Conservation (phyloP, 2,797 vertebrate genomes). For the Podarcis lilfordi region DNA sequence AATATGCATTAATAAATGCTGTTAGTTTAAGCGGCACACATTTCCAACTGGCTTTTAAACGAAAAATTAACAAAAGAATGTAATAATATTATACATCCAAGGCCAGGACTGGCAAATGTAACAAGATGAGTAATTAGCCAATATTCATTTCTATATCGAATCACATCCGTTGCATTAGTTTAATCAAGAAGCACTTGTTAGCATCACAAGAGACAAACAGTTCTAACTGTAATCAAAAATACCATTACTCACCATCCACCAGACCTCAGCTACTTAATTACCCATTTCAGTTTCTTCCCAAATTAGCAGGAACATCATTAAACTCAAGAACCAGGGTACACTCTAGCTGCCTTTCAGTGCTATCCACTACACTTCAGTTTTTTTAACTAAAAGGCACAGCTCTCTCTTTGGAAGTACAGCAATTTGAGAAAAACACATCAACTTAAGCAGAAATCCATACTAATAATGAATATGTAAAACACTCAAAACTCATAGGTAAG, state of each 20-base stretch:
- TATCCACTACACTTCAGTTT: background rate
- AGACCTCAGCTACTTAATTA: constrained; percentile 11
- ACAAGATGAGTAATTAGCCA: background rate
- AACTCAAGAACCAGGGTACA: background rate
- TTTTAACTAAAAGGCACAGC: background rate
- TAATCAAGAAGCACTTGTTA: constrained; percentile 27
- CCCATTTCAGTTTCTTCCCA: background rate
- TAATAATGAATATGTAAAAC: background rate
- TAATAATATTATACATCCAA: background rate
- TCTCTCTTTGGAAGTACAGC: background rate
- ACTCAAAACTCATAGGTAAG: background rate
- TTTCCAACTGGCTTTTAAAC: background rate
- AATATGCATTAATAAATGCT: background rate
- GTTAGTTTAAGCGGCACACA: background rate
- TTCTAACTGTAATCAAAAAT: constrained; percentile 16
- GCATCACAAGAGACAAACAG: background rate
- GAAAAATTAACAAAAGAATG: background rate
- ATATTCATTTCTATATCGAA: background rate
- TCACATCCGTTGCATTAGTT: background rate
- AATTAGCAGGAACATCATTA: background rate
- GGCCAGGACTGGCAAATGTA: background rate
- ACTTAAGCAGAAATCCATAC: background rate
- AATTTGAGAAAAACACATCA: background rate
- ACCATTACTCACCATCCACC: background rate
- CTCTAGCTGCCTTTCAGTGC: background rate